These are phyloP conservation scores for Mirounga angustirostris DNA, from an alignment of 2,113 vertebrate genomes.

Conservation along the genomic window DNA sequence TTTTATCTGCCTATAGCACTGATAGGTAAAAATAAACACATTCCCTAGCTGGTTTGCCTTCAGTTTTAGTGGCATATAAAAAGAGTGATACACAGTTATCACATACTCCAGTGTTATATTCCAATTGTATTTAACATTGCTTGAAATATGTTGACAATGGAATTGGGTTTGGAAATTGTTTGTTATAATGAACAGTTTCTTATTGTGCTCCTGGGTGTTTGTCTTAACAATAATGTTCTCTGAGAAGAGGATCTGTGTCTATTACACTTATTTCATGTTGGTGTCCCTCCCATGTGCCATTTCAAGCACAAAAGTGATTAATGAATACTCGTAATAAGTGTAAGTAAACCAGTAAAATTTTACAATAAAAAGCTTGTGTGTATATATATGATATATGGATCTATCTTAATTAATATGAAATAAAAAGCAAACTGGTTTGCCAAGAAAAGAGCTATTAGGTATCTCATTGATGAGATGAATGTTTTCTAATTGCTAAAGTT, in stretches of 20 bases:
- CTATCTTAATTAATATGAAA: neutral
- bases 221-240: neutral
- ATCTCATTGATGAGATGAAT: neutral
- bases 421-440: neutral
- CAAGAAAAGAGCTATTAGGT: constrained; percentile 4
- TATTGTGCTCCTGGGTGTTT: neutral
- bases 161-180: neutral
- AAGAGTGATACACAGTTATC: constrained; percentile 22
- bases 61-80: neutral
- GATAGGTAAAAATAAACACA: constrained; percentile 45
- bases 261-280: neutral
- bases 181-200: neutral
- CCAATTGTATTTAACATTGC: neutral
- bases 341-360: neutral
- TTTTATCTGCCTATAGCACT: constrained; percentile 44
- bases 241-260: neutral
- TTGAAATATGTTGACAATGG: constrained; percentile 13
- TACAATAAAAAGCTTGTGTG: neutral
- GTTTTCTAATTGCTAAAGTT: constrained; percentile 23
- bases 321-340: neutral
- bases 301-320: neutral
- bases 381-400: neutral
- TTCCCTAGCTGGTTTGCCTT: constrained; percentile 25
- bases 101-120: neutral
- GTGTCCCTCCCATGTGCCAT: neutral